phyloP scores from a whole-genome alignment of 1,140 invertebrate species.

The Leptestheria dahalacensis region DNA sequence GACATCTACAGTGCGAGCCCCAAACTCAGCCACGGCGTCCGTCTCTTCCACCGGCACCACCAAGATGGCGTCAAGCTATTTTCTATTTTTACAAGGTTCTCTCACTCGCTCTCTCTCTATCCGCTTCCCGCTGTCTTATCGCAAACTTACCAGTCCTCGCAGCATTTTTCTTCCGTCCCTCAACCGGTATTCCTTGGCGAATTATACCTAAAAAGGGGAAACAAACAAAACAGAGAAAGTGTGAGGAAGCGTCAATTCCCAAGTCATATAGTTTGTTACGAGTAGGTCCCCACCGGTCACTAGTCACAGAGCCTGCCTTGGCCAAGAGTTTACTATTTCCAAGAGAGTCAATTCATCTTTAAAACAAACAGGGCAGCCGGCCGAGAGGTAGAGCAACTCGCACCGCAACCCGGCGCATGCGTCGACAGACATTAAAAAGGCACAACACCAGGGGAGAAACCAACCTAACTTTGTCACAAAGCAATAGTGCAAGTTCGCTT shows the following conservation, averaged over 20 bases:
- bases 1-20: too few species aligned
- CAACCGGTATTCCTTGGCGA: background rate
- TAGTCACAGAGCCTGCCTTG: too few species aligned
- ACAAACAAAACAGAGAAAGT: too few species aligned
- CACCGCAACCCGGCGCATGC: background rate
- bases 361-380: background rate
- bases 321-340: too few species aligned
- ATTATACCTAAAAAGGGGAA: background rate
- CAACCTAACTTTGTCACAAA: background rate
- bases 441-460: background rate
- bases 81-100: background rate
- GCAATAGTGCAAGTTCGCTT: background rate
- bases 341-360: background rate
- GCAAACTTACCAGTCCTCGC: background rate
- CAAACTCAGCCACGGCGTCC: background rate
- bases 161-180: background rate
- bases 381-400: too few species aligned
- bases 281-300: too few species aligned
- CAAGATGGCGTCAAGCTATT: background rate
- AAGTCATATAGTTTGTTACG: too few species aligned
- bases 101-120: background rate
- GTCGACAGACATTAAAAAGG: background rate
- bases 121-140: too few species aligned
- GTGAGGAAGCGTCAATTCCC: too few species aligned
- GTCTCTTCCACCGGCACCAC: background rate